phyloP scores from a whole-genome alignment of 2,113 vertebrate species.

The Chloropsis cyanopogon region DNA sequence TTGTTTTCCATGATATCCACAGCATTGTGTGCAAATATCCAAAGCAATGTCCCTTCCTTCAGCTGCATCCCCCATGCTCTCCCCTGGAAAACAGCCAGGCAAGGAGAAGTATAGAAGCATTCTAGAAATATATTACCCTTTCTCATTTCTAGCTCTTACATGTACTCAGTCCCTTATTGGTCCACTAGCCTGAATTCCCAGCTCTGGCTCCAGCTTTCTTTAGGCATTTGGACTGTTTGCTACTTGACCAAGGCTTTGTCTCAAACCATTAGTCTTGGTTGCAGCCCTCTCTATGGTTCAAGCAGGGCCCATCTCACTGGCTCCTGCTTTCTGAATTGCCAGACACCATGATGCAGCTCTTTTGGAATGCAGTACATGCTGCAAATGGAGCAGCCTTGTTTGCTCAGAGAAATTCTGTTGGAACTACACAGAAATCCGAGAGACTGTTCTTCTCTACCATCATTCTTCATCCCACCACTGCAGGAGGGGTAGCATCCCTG shows the following conservation, averaged over 20 bases:
- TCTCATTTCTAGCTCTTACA: neutral
- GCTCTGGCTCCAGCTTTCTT: neutral
- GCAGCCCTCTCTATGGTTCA: neutral
- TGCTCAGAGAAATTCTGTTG: neutral
- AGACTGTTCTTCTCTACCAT: neutral
- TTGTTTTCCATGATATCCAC: neutral
- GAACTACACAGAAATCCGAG: neutral
- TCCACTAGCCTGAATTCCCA: neutral
- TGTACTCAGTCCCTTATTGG: accelerated
- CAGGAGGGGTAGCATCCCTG: neutral
- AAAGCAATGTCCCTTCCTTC: neutral
- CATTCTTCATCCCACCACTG: neutral
- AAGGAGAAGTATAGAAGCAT: neutral
- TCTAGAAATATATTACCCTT: neutral
- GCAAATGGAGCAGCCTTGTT: neutral
- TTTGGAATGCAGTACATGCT: neutral
- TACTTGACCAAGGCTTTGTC: neutral
- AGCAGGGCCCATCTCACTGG: neutral
- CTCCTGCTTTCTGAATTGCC: neutral
- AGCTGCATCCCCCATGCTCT: neutral
- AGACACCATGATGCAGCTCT: neutral
- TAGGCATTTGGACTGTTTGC: neutral
- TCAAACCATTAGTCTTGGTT: neutral
- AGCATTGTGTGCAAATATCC: neutral
- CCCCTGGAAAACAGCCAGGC: neutral